Percentiles rank a stretch among this genome's conserved stretches.
These are phyloP conservation scores for Altica lythri DNA, from an alignment of 2,888 invertebrate species.

Conservation along the genomic window DNA sequence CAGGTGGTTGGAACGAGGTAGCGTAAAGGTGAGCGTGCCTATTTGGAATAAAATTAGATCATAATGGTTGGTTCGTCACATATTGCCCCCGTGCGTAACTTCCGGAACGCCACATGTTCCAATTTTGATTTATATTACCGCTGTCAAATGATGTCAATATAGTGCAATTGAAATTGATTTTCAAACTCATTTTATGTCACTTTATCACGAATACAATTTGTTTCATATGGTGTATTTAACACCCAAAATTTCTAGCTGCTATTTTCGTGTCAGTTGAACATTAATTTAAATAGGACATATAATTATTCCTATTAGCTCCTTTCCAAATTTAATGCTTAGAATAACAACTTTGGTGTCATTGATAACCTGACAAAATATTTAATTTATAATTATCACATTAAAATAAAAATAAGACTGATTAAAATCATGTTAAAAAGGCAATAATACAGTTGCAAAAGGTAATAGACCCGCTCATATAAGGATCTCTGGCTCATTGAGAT, in stretches of 20 bases:
- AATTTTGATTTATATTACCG: constrained; percentile 34
- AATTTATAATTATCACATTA: too few species aligned
- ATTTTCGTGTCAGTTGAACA: constrained; percentile 3
- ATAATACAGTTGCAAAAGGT: too few species aligned
- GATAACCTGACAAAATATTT: too few species aligned
- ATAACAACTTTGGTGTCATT: too few species aligned
- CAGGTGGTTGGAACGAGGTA: constrained; percentile 40
- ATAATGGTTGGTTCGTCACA: constrained; percentile 40
- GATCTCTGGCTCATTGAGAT: too few species aligned
- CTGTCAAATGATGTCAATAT: constrained; percentile 28
- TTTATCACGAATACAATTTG: constrained; percentile 26
- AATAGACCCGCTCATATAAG: too few species aligned
- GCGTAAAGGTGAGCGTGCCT: constrained; percentile 33
- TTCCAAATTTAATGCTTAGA: too few species aligned
- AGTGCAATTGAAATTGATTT: constrained; percentile 30
- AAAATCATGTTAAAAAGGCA: too few species aligned
- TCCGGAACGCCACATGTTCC: constrained; percentile 45
- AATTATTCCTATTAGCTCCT: too few species aligned
- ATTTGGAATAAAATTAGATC: constrained; percentile 42
- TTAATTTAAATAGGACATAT: constrained; percentile 1
- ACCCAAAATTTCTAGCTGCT: constrained; percentile 9
- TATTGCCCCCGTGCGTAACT: constrained; percentile 33
- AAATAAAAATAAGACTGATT: too few species aligned
- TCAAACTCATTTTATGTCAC: constrained; percentile 25
- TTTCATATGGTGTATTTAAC: constrained; percentile 18